Evolutionary conservation across 1,140 invertebrate species (phyloP), one percentile per base, ranked within the genome.

Genomic region (Acromyrmex charruanus): DNA sequence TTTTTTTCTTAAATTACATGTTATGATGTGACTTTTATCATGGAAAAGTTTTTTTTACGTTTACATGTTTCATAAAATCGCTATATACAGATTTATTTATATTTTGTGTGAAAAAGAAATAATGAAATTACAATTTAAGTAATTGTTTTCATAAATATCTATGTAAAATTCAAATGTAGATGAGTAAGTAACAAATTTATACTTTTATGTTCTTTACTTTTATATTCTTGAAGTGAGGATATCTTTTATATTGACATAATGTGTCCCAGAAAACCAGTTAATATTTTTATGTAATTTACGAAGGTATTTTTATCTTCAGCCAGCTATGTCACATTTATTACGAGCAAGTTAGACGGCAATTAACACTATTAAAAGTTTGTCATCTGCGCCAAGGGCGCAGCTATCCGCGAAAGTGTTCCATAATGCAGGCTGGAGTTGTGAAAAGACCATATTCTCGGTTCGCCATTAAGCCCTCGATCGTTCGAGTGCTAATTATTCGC

Each of bases 401-500:
- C 80, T 85, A 88, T 75, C 86, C 88, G 25, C 75, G 63, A 77
- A 77, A 88, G 75, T 82, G 66, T 31, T 68, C 82, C 69, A 63
- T 72, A 87, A 87, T 75, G 71, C 77, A 59, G 59, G 72, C 21
- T 74, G 18, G 59, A 84, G 53, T 88, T 74, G 85, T 88, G 88
- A 90, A 90, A 90, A 90, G 89, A 86, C 89, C 77, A 84, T 88
- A 88, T 86, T 88, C 84, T 75, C 77, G 49, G n/a, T 58, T 65
- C 79, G 87, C 84, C 77, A 88, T 91, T 91, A 91, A 91, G 59
- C 89, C 55, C 84, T 87, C 84, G 89, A 91, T 91, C 87, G 90
- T 90, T 91, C 84, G 77, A 91, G 90, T 84, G 87, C 90, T 91
- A 90, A 91, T 91, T 91, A 91, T 91, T 91, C 89, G 89, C 84